These are phyloP conservation scores for Ia io DNA, from an alignment of 2,113 vertebrate genomes.

Conservation along the genomic window DNA sequence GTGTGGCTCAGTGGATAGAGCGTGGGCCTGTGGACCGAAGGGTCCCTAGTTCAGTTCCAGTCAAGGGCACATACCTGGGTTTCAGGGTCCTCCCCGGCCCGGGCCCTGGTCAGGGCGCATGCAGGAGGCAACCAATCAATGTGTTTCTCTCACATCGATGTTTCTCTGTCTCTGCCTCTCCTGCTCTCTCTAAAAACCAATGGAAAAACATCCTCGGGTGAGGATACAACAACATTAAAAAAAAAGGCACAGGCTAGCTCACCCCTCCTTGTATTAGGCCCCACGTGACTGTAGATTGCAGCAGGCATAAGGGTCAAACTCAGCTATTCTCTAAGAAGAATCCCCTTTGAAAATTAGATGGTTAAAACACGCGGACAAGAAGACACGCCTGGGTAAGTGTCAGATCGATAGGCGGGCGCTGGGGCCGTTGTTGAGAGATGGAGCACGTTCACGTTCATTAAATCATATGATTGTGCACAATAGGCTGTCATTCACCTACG, in stretches of 20 bases:
- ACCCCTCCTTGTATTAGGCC: conserved; percentile 38
- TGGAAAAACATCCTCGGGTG: too few relatives aligned
- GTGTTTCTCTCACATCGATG: too few relatives aligned
- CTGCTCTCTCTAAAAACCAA: too few relatives aligned
- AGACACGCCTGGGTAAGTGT: conserved; percentile 59
- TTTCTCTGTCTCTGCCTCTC: too few relatives aligned
- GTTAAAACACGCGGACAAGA: conserved; percentile 64
- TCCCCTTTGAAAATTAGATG: conserved; percentile 66
- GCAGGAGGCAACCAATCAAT: too few relatives aligned
- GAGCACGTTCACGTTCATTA: conserved; percentile 47
- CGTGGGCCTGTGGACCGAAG: too few relatives aligned
- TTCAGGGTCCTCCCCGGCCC: too few relatives aligned
- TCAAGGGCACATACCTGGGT: too few relatives aligned
- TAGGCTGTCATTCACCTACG: conserved; percentile 29
- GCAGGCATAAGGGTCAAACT: conserved; percentile 17
- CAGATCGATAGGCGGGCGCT: conserved; percentile 68
- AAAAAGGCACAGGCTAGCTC: conserved; percentile 19
- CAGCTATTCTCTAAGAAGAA: conserved; percentile 45
- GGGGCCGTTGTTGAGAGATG: background rate
- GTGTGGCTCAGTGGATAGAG: too few relatives aligned
- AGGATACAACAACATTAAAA: too few relatives aligned
- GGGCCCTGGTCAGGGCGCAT: too few relatives aligned
- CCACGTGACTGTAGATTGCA: conserved; percentile 38
- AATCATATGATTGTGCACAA: background rate
- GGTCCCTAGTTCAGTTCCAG: too few relatives aligned